Evolutionary conservation across 2,888 invertebrate species (phyloP).

Genomic region (Sphaeridia pumilis): DNA sequence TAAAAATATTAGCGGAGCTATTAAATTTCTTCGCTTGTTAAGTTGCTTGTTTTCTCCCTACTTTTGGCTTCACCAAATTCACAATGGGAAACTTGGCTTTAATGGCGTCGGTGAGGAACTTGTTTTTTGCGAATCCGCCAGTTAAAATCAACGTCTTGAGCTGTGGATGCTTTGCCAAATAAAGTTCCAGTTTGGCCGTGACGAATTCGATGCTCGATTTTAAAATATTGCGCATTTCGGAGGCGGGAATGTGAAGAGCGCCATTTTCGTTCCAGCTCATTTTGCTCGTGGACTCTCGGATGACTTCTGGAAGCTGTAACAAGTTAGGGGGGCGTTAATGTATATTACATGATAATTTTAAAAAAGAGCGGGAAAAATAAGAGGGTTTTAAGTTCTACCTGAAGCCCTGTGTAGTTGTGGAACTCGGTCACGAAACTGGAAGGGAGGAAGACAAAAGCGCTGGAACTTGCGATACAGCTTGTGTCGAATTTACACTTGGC

Average conservation of each 20-base stretch:
- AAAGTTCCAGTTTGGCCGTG: constrained; percentile 21
- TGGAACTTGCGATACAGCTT: neutral
- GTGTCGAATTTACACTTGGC: constrained; percentile 28
- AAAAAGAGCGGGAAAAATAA: neutral
- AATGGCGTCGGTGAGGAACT: constrained; percentile 23
- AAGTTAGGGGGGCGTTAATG: neutral
- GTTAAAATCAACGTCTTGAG: constrained; percentile 30
- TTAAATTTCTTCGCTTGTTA: neutral
- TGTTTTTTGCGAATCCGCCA: constrained; percentile 30
- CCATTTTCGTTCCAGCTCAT: constrained; percentile 19
- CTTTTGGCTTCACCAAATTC: constrained; percentile 27
- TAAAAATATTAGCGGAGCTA: constrained; percentile 7
- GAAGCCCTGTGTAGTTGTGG: constrained; percentile 14
- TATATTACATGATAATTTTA: neutral
- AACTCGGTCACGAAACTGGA: constrained; percentile 19
- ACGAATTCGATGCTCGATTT: constrained; percentile 21
- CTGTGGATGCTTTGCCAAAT: constrained; percentile 20
- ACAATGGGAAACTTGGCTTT: constrained; percentile 16
- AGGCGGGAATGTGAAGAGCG: constrained; percentile 12
- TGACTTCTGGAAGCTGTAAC: constrained; percentile 14
- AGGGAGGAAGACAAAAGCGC: constrained; percentile 16
- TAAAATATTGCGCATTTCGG: constrained; percentile 13
- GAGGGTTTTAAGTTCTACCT: constrained; percentile 7
- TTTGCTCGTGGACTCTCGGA: constrained; percentile 12
- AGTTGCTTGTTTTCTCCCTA: constrained; percentile 2